A percentile compares a stretch with the other conserved stretches of the same genome.
Conservation (phyloP, 2,797 vertebrate genomes). For the Pseudotriccus pelzelni region DNA sequence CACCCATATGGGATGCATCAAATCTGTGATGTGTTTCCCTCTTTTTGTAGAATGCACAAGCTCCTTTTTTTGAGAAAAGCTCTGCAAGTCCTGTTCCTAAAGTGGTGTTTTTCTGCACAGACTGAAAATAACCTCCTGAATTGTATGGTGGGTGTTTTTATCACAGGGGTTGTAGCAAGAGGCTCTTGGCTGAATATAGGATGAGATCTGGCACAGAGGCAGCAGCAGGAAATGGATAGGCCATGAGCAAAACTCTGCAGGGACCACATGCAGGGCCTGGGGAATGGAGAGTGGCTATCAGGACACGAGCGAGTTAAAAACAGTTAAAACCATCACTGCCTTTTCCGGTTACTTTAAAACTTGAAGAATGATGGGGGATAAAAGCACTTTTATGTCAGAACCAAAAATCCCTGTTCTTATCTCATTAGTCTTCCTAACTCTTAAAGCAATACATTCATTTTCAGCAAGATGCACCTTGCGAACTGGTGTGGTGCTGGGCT, state of each 20-base stretch:
- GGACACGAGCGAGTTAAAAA: not conserved
- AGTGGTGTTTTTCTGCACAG: not conserved
- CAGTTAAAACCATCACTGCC: not conserved
- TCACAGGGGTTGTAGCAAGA: not conserved
- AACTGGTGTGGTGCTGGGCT: not conserved
- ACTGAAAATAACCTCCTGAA: slow-evolving; percentile 32
- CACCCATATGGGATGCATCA: fast-evolving
- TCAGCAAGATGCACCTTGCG: not conserved
- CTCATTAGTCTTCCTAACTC: not conserved
- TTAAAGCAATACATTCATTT: not conserved
- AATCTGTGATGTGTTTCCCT: not conserved
- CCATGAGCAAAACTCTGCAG: not conserved
- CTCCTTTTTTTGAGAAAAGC: not conserved
- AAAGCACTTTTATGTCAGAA: not conserved
- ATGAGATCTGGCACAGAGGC: not conserved
- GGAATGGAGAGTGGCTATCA: fast-evolving
- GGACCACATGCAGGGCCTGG: not conserved
- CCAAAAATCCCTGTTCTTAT: not conserved
- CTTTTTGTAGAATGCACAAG: not conserved
- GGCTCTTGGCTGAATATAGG: not conserved
- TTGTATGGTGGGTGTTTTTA: not conserved
- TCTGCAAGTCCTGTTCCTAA: not conserved
- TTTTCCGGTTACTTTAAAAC: not conserved
- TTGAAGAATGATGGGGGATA: not conserved
- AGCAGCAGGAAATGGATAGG: not conserved